Base-by-base conservation (phyloP, 2,113 vertebrate genomes). In the Cariama cristata region DNA sequence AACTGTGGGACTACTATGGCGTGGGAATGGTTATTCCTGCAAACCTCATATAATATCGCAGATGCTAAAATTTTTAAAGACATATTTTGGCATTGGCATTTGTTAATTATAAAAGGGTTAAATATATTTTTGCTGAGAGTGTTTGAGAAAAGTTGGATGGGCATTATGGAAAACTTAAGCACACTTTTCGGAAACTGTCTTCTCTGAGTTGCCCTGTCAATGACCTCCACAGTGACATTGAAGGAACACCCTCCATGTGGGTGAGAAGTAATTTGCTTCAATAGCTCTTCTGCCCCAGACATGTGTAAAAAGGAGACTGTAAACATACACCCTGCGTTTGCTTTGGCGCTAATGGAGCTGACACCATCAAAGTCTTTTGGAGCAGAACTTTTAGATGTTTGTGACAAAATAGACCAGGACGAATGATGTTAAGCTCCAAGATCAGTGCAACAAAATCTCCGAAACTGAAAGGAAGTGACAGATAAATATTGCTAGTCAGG, bases 151-250 rank as follows among this genome's bases (percentile, higher is more conserved):
- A 96, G 55, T 90, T 89, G 82, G 55, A 85, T 66, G 66, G 56
- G 20, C 63, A 49, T 60, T 63, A 92, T 79, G 86, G 87, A 93
- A 97, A 97, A 95, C 75, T 77, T 55, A 67, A 79, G 35, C 71
- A 59, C 69, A 6, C 26, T 94, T 85, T 87, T 94, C 8, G 2
- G 89, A 93, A 94, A 74, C 88, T 77, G 69, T 92, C 94, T 94
- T 97, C 66, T 95, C 76, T 7, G 4, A 11, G 35, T 52, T 98
- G 98, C 96, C 97, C 98, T 97, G 73, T 94, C 85, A 75, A 44
- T 97, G 97, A 98, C 98, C 98, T 98, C 93, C 14, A 4, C 86
- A 88, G 52, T 97, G 98, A 98, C 97, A 96, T 50, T 98, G 98
- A 98, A 98, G 97, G 93, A 98, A 93, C 97, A 93, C 89, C 56